These are phyloP conservation scores for Cantharis flavilabris DNA, from an alignment of 2,888 invertebrate species.

Conservation along the genomic window DNA sequence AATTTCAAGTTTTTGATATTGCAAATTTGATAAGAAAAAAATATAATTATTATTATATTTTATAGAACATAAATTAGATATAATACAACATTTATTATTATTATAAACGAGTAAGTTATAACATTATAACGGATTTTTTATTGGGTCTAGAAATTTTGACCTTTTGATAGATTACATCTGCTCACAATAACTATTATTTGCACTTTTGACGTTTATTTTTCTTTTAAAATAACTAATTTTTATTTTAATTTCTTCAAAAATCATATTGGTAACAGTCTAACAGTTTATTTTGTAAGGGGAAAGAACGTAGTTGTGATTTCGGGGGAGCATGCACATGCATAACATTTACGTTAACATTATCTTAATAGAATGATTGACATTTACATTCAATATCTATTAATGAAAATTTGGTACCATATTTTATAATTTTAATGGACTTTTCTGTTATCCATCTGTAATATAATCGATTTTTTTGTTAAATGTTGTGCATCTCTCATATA, in stretches of 20 bases:
- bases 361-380: conserved; percentile 54
- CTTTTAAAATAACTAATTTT: not conserved
- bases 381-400: conserved; percentile 45
- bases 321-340: conserved; percentile 37
- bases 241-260: not conserved
- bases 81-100: no score
- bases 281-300: not conserved
- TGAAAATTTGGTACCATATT: conserved; percentile 33
- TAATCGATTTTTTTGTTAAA: not conserved
- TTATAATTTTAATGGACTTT: conserved; percentile 48
- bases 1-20: not conserved
- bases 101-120: no score
- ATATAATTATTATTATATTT: no score
- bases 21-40: not conserved
- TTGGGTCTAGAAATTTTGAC: not conserved
- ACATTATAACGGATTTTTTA: no score
- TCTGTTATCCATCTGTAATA: conserved; percentile 41
- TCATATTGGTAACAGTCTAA: not conserved
- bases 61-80: no score
- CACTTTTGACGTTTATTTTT: not conserved
- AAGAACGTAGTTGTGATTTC: not conserved
- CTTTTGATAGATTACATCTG: not conserved
- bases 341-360: conserved; percentile 46
- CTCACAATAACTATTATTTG: not conserved
- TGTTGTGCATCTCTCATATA: not conserved